Conservation (phyloP, 1,140 invertebrate species). For the Rhopalosiphum maidis region DNA sequence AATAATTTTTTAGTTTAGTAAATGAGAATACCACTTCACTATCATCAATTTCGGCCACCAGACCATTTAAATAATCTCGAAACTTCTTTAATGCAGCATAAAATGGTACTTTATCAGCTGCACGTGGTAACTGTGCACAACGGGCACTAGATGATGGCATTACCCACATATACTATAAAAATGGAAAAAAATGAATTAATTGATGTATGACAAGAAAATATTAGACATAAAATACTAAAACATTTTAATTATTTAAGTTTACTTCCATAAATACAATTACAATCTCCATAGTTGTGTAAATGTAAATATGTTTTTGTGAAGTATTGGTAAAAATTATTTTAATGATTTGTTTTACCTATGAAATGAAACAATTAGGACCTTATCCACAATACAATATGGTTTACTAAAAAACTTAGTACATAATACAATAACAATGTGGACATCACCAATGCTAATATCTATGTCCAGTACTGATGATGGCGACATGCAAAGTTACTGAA, state of each 20-base stretch:
- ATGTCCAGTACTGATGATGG: conserved; percentile 13
- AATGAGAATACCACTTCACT: conserved; percentile 91
- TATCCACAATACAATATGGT: background rate
- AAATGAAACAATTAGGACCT: background rate
- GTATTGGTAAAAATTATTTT: background rate
- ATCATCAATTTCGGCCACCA: conserved; percentile 86
- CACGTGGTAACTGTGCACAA: conserved; percentile 92
- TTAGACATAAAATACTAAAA: background rate
- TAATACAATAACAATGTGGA: background rate
- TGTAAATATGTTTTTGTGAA: background rate
- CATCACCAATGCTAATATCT: conserved; percentile 10
- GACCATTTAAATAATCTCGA: conserved; percentile 91
- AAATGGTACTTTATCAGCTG: conserved; percentile 96
- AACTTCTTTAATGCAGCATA: conserved; percentile 94
- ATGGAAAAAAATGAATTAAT: conserved; percentile 52
- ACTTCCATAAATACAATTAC: background rate
- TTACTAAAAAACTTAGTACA: background rate
- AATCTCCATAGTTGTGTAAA: background rate
- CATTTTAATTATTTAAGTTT: background rate
- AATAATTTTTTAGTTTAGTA: conserved; percentile 69
- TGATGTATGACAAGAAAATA: background rate
- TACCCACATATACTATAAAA: conserved; percentile 92
- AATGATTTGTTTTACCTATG: background rate
- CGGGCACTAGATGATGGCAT: conserved; percentile 97
- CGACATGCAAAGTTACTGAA: background rate